Evolutionary conservation across 2,113 vertebrate species (phyloP).

Genomic region (Cyanistes caeruleus): DNA sequence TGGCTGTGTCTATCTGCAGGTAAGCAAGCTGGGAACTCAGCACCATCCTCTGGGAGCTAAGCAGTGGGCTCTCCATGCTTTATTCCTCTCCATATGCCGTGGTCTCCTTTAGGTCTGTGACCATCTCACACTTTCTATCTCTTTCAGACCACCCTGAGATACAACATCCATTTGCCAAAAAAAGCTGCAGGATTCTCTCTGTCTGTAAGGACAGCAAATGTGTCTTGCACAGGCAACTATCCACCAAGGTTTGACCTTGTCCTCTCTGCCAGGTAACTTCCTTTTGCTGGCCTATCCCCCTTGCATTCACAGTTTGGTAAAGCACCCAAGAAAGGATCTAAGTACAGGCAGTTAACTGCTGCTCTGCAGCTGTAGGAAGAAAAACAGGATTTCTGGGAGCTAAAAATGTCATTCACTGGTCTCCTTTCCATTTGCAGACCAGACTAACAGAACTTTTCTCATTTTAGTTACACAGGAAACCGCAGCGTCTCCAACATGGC

Average conservation of each 20-base stretch:
- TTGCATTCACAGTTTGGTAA: not conserved
- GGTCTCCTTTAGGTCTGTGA: not conserved
- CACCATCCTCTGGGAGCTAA: not conserved
- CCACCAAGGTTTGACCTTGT: constrained; percentile 57
- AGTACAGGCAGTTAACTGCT: not conserved
- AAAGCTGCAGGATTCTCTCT: constrained; percentile 65
- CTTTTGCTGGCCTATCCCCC: not conserved
- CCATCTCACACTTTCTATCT: not conserved
- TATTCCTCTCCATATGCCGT: not conserved
- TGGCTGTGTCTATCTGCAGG: constrained; percentile 72
- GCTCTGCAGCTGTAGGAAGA: not conserved
- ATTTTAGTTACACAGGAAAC: constrained; percentile 65
- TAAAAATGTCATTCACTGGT: not conserved
- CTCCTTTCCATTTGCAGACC: not conserved
- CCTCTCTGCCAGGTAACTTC: constrained; percentile 62
- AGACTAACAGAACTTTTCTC: not conserved
- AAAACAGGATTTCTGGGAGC: not conserved
- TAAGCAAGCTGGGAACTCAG: constrained; percentile 19
- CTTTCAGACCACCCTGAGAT: constrained; percentile 68
- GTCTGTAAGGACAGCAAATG: not conserved
- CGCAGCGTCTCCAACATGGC: constrained; percentile 63
- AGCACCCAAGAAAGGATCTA: not conserved
- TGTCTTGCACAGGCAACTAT: constrained; percentile 11
- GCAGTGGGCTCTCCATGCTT: not conserved
- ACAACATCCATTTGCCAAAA: constrained; percentile 59